Evolutionary conservation across 2,113 vertebrate species (phyloP).

Genomic region (Numenius arquata): DNA sequence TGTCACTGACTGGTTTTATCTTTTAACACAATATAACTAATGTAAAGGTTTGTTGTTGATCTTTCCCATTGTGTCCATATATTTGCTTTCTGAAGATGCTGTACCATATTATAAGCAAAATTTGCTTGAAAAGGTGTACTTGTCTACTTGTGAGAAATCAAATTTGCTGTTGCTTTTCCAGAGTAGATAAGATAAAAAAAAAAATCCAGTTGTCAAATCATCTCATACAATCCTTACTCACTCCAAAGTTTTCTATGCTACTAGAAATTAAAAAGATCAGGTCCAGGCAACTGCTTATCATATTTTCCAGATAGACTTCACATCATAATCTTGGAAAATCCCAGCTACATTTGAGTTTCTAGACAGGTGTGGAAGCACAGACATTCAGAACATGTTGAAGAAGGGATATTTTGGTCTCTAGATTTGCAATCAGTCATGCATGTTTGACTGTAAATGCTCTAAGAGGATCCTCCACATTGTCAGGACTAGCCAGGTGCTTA

Average conservation of each 20-base stretch:
- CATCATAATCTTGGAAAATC: neutral
- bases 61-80: neutral
- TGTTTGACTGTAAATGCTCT: neutral
- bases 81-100: neutral
- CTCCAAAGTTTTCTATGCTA: neutral
- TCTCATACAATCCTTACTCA: neutral
- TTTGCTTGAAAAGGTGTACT: neutral
- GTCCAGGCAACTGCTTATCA: neutral
- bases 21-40: neutral
- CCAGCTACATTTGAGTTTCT: neutral
- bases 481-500: neutral
- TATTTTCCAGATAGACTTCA: neutral
- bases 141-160: neutral
- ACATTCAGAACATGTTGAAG: neutral
- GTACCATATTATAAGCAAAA: neutral
- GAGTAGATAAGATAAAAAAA: neutral
- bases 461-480: neutral
- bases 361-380: neutral
- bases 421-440: neutral
- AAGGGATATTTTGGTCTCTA: neutral
- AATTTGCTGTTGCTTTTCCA: neutral
- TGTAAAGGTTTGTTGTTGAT: neutral
- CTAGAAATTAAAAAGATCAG: neutral
- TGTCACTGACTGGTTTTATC: neutral
- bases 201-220: neutral